Percentiles rank a stretch among this genome's conserved stretches.
These are phyloP conservation scores for Lithobius niger DNA, from an alignment of 1,140 invertebrate species.

Conservation along the genomic window DNA sequence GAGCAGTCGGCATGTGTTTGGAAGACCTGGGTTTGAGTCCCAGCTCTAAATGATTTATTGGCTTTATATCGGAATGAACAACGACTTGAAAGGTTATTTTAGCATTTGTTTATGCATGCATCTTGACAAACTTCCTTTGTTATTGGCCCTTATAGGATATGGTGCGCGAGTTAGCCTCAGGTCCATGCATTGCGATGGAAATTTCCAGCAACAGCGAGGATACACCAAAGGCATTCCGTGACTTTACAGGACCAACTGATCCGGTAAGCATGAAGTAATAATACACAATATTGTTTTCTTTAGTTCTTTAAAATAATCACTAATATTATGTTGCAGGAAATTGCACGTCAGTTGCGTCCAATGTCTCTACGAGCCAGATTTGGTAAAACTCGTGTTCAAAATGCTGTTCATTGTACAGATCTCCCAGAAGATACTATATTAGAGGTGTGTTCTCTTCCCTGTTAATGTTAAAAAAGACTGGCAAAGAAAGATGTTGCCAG, in stretches of 20 bases:
- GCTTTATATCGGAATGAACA: background rate
- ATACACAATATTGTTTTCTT: background rate
- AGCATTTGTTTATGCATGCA: background rate
- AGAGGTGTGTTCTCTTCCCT: conserved; percentile 50
- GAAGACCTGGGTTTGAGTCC: too few relatives aligned
- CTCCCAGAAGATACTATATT: conserved; percentile 67
- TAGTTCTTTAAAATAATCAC: background rate
- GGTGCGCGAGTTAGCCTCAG: conserved; percentile 64
- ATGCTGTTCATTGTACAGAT: conserved; percentile 87
- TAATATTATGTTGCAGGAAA: conserved; percentile 45
- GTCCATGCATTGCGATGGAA: conserved; percentile 73
- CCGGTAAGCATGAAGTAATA: conserved; percentile 48
- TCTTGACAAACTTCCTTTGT: background rate
- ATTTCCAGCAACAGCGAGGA: conserved; percentile 48
- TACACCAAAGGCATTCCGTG: conserved; percentile 56
- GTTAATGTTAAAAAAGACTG: too few relatives aligned
- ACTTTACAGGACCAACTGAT: conserved; percentile 72
- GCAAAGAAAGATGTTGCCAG: too few relatives aligned
- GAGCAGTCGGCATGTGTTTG: too few relatives aligned
- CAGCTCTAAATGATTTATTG: too few relatives aligned
- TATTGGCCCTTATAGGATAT: conserved; percentile 49
- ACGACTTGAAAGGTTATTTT: too few relatives aligned
- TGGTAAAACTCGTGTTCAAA: conserved; percentile 66
- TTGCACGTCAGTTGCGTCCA: conserved; percentile 66
- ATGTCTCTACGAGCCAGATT: conserved; percentile 68